These are phyloP conservation scores for Smutsia gigantea DNA, from an alignment of 2,797 vertebrate genomes.

Conservation along the genomic window DNA sequence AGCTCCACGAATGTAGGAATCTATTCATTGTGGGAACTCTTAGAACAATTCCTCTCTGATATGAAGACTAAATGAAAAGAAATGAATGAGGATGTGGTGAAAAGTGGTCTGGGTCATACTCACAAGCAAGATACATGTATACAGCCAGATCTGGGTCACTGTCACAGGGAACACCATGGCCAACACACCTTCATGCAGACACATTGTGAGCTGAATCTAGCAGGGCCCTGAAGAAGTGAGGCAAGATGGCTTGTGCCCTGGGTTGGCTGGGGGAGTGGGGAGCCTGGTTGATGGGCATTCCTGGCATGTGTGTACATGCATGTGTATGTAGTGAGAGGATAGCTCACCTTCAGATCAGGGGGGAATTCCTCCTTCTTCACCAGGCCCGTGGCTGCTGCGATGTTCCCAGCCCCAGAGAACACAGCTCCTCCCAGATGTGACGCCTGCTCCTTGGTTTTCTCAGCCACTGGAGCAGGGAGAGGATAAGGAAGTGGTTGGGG, in stretches of 20 bases:
- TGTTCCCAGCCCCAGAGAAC: constrained; percentile 94
- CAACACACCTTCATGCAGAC: fast-evolving
- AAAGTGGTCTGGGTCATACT: not conserved
- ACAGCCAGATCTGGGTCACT: not conserved
- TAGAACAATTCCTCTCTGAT: not conserved
- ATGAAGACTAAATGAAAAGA: not conserved
- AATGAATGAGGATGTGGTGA: not conserved
- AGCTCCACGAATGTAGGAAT: not conserved
- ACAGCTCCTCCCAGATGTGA: constrained; percentile 94
- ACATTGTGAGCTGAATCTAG: not conserved
- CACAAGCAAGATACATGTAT: not conserved
- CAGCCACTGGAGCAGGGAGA: constrained; percentile 91
- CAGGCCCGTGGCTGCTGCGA: constrained; percentile 96
- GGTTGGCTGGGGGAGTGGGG: not conserved
- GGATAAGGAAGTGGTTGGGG: not conserved
- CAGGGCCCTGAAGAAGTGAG: not conserved
- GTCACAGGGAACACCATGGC: not conserved
- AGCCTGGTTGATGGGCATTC: not conserved
- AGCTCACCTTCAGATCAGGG: constrained; percentile 94
- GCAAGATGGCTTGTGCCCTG: not conserved
- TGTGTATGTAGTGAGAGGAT: not conserved
- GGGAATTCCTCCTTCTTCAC: constrained; percentile 98
- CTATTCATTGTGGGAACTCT: not conserved
- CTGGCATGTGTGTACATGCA: not conserved
- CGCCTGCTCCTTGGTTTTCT: constrained; percentile 96